Conservation (phyloP, 2,888 invertebrate species). For the Chymomyza amoena region DNA sequence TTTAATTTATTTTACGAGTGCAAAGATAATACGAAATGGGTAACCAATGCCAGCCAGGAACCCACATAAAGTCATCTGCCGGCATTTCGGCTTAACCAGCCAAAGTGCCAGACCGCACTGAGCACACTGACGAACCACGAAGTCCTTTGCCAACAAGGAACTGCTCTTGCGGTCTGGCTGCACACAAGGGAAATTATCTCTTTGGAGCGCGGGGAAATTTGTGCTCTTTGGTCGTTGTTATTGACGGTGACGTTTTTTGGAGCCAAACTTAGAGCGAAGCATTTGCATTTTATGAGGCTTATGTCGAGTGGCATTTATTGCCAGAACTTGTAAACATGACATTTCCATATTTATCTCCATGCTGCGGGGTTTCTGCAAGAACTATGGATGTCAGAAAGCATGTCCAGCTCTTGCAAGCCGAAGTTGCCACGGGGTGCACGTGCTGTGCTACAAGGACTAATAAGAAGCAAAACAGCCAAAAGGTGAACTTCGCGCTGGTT, state of each 20-base stretch:
- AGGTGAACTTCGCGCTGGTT: conserved; percentile 44
- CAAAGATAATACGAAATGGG: neutral
- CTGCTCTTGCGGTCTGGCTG: neutral
- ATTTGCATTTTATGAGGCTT: conserved; percentile 51
- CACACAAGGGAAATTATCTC: conserved; percentile 16
- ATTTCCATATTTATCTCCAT: conserved; percentile 64
- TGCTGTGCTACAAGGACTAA: conserved; percentile 23
- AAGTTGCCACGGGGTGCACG: neutral
- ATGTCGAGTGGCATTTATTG: conserved; percentile 52
- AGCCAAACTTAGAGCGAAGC: conserved; percentile 20
- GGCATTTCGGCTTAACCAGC: neutral
- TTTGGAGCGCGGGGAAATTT: conserved; percentile 27
- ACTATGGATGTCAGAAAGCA: neutral
- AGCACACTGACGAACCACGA: neutral
- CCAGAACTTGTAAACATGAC: conserved; percentile 65
- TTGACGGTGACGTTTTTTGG: neutral
- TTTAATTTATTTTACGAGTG: neutral
- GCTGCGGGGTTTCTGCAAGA: conserved; percentile 23
- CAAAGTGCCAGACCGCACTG: neutral
- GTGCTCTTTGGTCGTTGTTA: conserved; percentile 5
- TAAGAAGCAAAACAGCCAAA: conserved; percentile 34
- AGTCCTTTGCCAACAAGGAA: neutral
- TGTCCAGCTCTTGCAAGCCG: neutral
- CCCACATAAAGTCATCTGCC: neutral
- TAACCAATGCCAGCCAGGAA: neutral